Conservation (phyloP, 2,113 vertebrate species). For the Pseudolaguvia tuberculata region DNA sequence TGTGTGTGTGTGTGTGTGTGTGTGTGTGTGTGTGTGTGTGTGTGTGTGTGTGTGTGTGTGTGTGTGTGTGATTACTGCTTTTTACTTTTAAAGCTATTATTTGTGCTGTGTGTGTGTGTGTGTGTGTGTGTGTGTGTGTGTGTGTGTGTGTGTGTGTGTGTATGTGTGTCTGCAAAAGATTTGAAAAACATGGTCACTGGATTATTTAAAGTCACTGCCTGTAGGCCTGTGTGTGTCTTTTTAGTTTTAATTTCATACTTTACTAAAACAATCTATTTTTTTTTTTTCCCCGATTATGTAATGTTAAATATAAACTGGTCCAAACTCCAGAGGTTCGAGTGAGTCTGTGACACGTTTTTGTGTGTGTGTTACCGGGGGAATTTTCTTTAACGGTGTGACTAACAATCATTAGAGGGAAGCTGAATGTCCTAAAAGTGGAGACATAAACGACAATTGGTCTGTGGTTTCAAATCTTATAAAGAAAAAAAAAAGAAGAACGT, state of each 20-base stretch:
- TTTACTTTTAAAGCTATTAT: too few species aligned
- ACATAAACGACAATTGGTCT: not conserved
- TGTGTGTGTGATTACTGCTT: too few species aligned
- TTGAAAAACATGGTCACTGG: not conserved
- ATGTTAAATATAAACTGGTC: not conserved
- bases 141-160: not conserved
- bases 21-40: too few species aligned
- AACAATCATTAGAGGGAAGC: conserved; percentile 17
- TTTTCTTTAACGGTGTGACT: not conserved
- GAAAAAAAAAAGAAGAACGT: too few species aligned
- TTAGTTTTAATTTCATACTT: not conserved
- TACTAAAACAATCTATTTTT: not conserved
- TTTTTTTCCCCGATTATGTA: not conserved
- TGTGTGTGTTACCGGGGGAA: too few species aligned
- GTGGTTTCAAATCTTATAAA: not conserved
- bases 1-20: too few species aligned
- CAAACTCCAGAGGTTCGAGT: too few species aligned
- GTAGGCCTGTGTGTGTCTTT: too few species aligned
- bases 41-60: too few species aligned
- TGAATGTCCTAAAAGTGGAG: not conserved
- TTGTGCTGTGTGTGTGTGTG: too few species aligned
- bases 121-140: too few species aligned
- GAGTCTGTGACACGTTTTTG: not conserved
- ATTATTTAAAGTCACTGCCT: not conserved
- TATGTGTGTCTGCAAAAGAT: too few species aligned